These are phyloP conservation scores for Acrossocheilus fasciatus DNA, from an alignment of 2,797 vertebrate genomes.

Conservation along the genomic window DNA sequence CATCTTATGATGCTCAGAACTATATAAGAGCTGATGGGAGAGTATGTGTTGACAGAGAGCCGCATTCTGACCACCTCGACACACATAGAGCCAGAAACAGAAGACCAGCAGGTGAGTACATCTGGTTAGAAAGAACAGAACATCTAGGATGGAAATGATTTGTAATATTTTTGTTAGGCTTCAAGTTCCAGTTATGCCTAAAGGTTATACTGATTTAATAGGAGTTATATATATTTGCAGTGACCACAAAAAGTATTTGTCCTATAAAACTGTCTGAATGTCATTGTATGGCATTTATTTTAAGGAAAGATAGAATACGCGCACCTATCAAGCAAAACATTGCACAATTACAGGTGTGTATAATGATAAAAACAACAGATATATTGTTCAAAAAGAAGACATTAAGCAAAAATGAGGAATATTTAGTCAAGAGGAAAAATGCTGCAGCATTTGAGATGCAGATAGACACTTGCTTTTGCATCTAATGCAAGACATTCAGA, in stretches of 20 bases:
- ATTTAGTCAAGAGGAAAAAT: background rate
- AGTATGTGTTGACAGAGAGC: background rate
- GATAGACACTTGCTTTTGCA: background rate
- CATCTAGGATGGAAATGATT: background rate
- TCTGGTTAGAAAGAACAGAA: background rate
- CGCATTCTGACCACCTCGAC: background rate
- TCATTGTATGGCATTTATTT: background rate
- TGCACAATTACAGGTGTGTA: background rate
- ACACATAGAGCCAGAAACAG: background rate
- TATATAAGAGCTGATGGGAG: slow-evolving; percentile 24
- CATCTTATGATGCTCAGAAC: slow-evolving; percentile 35
- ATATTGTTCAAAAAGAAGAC: background rate
- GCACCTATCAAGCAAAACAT: background rate
- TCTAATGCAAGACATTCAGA: background rate
- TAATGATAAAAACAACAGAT: background rate
- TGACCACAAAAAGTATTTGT: background rate
- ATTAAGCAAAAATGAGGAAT: background rate
- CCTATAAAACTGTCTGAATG: background rate
- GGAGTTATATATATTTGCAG: background rate
- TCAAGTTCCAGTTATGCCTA: background rate
- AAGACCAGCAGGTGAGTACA: slow-evolving; percentile 27
- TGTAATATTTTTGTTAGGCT: background rate
- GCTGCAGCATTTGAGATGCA: background rate
- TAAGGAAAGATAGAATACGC: background rate
- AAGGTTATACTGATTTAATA: background rate